These are phyloP conservation scores for Acropora tenuis DNA, from an alignment of 64 coral and sea anemone genomes.

Conservation along the genomic window DNA sequence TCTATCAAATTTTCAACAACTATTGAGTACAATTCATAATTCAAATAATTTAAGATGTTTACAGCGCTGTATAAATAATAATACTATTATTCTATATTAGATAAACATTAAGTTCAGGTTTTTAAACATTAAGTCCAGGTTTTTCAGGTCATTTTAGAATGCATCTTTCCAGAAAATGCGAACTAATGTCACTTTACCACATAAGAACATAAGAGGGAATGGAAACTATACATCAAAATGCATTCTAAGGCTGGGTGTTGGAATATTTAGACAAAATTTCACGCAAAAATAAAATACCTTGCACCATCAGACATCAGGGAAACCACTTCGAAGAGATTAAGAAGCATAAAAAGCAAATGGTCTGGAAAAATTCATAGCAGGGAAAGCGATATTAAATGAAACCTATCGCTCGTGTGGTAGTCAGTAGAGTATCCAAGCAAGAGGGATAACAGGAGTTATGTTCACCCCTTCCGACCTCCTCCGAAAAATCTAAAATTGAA, in stretches of 20 bases:
- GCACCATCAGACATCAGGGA: neutral
- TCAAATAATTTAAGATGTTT: conserved; percentile 18
- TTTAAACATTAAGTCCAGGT: neutral
- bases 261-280: too few species aligned
- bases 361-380: too few species aligned
- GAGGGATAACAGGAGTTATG: too few species aligned
- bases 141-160: neutral
- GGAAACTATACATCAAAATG: too few species aligned
- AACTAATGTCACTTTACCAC: neutral
- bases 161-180: neutral
- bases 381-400: too few species aligned
- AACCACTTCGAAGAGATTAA: neutral
- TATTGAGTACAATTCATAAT: neutral
- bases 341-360: too few species aligned
- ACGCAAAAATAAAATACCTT: neutral
- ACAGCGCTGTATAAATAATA: neutral
- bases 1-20: neutral
- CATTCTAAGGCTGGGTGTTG: too few species aligned
- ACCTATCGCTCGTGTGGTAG: too few species aligned
- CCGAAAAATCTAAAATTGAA: too few species aligned
- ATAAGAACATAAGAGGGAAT: too few species aligned
- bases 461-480: too few species aligned
- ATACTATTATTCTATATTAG: conserved; percentile 20
- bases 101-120: neutral
- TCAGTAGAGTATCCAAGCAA: too few species aligned